These are phyloP conservation scores for Nineta flava DNA, from an alignment of 2,888 invertebrate genomes.

Conservation along the genomic window DNA sequence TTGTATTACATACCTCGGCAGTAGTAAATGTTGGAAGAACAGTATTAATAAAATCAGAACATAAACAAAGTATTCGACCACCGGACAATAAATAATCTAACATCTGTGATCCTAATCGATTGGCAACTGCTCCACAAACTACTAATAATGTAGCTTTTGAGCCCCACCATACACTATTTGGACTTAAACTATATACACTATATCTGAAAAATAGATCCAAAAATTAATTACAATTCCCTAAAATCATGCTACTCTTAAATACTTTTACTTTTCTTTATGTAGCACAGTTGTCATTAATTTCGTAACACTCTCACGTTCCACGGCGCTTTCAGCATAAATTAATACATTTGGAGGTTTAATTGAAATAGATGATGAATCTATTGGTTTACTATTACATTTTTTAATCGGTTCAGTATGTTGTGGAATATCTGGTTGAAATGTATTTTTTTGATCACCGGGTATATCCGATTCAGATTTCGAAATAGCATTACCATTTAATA, in stretches of 20 bases:
- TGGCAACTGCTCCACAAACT: constrained; percentile 58
- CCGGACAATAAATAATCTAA: constrained; percentile 57
- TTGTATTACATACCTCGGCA: constrained; percentile 45
- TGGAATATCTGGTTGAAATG: too few relatives aligned
- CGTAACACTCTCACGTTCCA: constrained; percentile 58
- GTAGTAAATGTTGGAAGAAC: constrained; percentile 69
- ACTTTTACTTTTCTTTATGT: constrained; percentile 48
- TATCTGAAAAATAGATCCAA: constrained; percentile 29
- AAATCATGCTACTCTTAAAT: background rate
- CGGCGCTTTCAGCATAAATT: constrained; percentile 63
- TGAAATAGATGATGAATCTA: background rate
- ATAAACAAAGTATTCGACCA: constrained; percentile 60
- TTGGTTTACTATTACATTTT: too few relatives aligned
- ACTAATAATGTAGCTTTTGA: constrained; percentile 55
- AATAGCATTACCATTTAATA: background rate
- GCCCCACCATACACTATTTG: constrained; percentile 8
- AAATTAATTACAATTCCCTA: background rate
- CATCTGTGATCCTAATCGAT: constrained; percentile 45
- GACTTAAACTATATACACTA: constrained; percentile 43
- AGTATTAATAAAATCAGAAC: constrained; percentile 63
- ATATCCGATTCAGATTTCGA: too few relatives aligned
- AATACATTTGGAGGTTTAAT: constrained; percentile 65
- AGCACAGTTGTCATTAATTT: constrained; percentile 49
- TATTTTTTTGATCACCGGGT: too few relatives aligned
- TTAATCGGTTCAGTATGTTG: too few relatives aligned